A percentile compares a stretch with the other conserved stretches of the same genome.
These are phyloP conservation scores for Drosophila prostipennis DNA, from an alignment of 2,888 invertebrate genomes.

Conservation along the genomic window DNA sequence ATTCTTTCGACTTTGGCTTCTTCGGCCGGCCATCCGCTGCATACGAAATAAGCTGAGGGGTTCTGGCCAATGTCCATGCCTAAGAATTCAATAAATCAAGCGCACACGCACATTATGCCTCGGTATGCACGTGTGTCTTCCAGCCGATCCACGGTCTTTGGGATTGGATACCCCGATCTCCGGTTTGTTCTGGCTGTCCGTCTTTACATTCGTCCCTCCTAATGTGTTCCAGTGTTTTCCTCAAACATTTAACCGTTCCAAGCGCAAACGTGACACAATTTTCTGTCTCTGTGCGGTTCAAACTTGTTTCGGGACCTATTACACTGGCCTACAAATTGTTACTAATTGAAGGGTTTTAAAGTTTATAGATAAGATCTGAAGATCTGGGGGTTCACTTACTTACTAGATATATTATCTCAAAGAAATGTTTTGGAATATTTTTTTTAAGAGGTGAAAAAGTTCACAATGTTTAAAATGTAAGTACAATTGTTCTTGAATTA, in stretches of 20 bases:
- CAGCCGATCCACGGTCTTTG: conserved; percentile 8
- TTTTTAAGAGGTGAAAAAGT: too few relatives aligned
- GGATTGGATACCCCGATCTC: conserved; percentile 23
- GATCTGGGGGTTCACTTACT: too few relatives aligned
- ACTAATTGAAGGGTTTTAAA: background rate
- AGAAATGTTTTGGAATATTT: too few relatives aligned
- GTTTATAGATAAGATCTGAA: background rate
- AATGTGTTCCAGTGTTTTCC: conserved; percentile 36
- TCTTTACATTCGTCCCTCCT: conserved; percentile 12
- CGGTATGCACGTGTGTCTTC: conserved; percentile 57
- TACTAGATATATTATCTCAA: too few relatives aligned
- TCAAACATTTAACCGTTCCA: conserved; percentile 52
- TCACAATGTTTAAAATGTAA: too few relatives aligned
- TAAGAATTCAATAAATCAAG: conserved; percentile 71
- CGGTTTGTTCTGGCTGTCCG: background rate
- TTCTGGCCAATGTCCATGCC: conserved; percentile 30
- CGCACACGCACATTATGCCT: conserved; percentile 76
- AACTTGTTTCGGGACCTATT: conserved; percentile 72
- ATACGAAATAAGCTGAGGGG: conserved; percentile 62
- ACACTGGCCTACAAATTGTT: conserved; percentile 18
- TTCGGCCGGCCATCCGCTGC: conserved; percentile 52
- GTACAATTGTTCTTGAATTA: too few relatives aligned
- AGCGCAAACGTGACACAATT: conserved; percentile 74
- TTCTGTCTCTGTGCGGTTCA: conserved; percentile 66
- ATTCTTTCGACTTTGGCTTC: conserved; percentile 59